phyloP scores from a whole-genome alignment of 2,888 invertebrate genomes.

The Melanostoma mellinum region DNA sequence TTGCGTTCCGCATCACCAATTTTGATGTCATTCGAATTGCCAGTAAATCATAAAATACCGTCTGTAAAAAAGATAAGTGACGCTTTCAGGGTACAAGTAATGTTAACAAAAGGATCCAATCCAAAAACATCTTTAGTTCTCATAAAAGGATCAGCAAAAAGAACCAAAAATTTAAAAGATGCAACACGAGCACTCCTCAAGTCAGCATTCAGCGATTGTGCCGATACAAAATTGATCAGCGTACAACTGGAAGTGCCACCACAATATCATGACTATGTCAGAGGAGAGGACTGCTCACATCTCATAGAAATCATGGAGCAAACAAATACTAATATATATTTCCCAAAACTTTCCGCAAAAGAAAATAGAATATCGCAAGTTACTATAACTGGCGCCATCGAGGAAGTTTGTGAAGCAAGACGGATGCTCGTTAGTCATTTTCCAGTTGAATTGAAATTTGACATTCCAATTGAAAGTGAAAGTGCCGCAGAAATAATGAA shows the following conservation, averaged over 20 bases:
- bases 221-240: slow-evolving; percentile 78
- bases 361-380: slow-evolving; percentile 89
- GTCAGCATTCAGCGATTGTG: slow-evolving; percentile 90
- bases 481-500: slow-evolving; percentile 85
- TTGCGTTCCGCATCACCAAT: slow-evolving; percentile 95
- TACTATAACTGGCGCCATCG: slow-evolving; percentile 93
- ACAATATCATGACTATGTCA: slow-evolving; percentile 94
- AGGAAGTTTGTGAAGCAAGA: slow-evolving; percentile 93
- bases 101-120: slow-evolving; percentile 92
- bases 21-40: slow-evolving; percentile 95
- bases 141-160: slow-evolving; percentile 95
- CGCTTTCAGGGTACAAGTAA: slow-evolving; percentile 92
- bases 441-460: slow-evolving; percentile 96
- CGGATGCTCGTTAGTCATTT: slow-evolving; percentile 95
- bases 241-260: slow-evolving; percentile 93
- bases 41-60: slow-evolving; percentile 90
- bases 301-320: slow-evolving; percentile 93
- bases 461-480: slow-evolving; percentile 89
- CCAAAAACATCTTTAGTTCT: slow-evolving; percentile 91
- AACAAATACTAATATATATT: slow-evolving; percentile 94
- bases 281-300: slow-evolving; percentile 91
- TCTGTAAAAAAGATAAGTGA: slow-evolving; percentile 92
- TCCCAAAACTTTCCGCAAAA: slow-evolving; percentile 86
- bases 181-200: slow-evolving; percentile 92
- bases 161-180: slow-evolving; percentile 92